Percentiles rank a stretch among this genome's conserved stretches.
These are phyloP conservation scores for Eupithecia insigniata DNA, from an alignment of 2,888 invertebrate species.

Conservation along the genomic window DNA sequence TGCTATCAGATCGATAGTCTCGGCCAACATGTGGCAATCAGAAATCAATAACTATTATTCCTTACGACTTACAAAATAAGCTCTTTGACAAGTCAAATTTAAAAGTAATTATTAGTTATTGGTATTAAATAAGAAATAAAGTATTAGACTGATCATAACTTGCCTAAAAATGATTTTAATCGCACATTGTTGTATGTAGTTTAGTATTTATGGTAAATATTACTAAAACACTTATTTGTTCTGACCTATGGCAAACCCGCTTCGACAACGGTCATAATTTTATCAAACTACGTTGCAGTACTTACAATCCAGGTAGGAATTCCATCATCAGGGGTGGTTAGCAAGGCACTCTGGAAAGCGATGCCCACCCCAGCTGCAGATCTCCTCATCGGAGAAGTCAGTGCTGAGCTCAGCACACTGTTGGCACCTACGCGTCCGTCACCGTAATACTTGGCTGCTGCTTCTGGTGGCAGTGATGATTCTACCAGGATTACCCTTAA, in stretches of 20 bases:
- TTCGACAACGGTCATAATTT: neutral
- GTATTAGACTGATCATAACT: neutral
- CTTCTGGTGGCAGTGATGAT: conserved; percentile 54
- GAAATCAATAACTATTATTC: too few species aligned
- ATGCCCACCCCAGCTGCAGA: conserved; percentile 63
- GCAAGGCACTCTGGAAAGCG: conserved; percentile 60
- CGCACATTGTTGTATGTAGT: neutral
- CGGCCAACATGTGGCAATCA: neutral
- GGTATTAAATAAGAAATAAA: too few species aligned
- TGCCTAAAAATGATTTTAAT: neutral
- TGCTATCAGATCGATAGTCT: neutral
- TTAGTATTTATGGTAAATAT: neutral
- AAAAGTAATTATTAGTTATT: too few species aligned
- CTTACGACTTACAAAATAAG: too few species aligned
- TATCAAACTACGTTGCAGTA: neutral
- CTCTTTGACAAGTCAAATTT: too few species aligned
- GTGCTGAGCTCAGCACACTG: conserved; percentile 65
- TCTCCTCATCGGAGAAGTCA: conserved; percentile 52
- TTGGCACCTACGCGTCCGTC: conserved; percentile 66
- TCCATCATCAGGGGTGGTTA: conserved; percentile 62
- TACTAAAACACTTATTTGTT: neutral
- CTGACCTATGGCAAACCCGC: neutral
- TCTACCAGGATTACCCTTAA: conserved; percentile 69
- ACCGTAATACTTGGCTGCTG: conserved; percentile 63
- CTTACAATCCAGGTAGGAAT: conserved; percentile 71